Conservation (phyloP, 2,888 invertebrate genomes). For the Piscicola geometra region DNA sequence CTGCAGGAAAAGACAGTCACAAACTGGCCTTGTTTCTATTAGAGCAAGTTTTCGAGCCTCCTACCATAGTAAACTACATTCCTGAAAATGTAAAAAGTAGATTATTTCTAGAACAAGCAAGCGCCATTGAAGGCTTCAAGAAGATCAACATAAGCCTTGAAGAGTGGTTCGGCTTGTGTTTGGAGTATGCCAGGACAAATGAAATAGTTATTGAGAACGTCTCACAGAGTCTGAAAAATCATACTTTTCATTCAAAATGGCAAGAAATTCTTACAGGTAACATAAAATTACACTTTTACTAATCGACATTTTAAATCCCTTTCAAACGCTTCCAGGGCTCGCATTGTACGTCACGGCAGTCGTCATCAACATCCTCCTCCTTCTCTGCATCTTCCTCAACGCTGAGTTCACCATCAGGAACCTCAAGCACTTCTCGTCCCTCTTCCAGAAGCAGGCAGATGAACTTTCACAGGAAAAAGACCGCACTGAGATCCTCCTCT, state of each 20-base stretch:
- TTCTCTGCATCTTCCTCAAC: constrained; percentile 21
- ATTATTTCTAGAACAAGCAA: neutral
- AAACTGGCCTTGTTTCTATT: neutral
- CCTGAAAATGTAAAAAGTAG: neutral
- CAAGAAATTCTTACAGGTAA: too few species aligned
- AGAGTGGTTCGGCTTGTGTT: neutral
- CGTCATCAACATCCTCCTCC: constrained; percentile 4
- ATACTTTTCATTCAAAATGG: too few species aligned
- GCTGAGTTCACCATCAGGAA: constrained; percentile 17
- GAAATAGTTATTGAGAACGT: too few species aligned
- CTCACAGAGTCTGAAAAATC: too few species aligned
- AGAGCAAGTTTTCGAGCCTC: neutral
- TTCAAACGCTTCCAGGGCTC: constrained; percentile 2
- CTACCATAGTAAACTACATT: neutral
- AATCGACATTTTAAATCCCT: neutral
- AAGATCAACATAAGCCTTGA: neutral
- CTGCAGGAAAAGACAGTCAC: neutral
- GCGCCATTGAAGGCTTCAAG: neutral
- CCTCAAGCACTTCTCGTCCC: constrained; percentile 21
- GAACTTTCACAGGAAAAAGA: constrained; percentile 24
- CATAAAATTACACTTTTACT: neutral
- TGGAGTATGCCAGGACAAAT: neutral
- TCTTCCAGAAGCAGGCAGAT: constrained; percentile 28
- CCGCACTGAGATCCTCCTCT: constrained; percentile 28
- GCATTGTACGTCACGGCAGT: constrained; percentile 8